Percentiles rank a stretch among this genome's conserved stretches.
phyloP scores from a whole-genome alignment of 2,113 vertebrate genomes.

The Oxyruncus cristatus region DNA sequence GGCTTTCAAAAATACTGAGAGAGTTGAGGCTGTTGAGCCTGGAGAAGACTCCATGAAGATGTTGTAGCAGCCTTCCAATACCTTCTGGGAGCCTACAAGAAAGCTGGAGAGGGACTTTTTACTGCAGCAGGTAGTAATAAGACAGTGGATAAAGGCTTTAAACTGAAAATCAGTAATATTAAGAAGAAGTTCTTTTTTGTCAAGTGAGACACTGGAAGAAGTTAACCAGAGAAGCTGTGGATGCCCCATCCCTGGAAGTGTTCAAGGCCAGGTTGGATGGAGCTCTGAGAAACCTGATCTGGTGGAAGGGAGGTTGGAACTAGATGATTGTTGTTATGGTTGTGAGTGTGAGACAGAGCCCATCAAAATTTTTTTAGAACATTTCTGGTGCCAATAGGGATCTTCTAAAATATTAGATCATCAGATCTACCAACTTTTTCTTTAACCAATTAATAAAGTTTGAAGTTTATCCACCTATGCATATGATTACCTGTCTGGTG shows the following conservation, averaged over 20 bases:
- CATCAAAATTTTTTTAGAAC: background rate
- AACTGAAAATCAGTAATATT: background rate
- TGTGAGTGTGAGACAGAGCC: background rate
- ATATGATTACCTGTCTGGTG: background rate
- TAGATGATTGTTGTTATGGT: background rate
- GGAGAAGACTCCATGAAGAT: background rate
- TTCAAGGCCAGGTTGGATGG: background rate
- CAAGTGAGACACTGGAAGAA: background rate
- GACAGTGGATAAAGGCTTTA: background rate
- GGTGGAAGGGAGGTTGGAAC: fast-evolving
- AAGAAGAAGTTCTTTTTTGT: background rate
- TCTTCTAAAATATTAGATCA: background rate
- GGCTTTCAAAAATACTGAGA: background rate
- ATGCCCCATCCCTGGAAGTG: background rate
- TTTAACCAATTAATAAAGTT: background rate
- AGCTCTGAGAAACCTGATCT: background rate
- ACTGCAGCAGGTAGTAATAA: background rate
- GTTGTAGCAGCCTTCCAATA: background rate
- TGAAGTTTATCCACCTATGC: background rate
- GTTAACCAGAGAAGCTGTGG: background rate
- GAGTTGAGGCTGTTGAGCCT: background rate
- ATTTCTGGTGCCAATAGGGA: background rate
- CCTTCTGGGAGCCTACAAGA: background rate
- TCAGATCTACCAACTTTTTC: background rate
- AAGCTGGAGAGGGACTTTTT: background rate